Evolutionary conservation across 2,888 invertebrate genomes (phyloP).

Genomic region (Buathra laborator): DNA sequence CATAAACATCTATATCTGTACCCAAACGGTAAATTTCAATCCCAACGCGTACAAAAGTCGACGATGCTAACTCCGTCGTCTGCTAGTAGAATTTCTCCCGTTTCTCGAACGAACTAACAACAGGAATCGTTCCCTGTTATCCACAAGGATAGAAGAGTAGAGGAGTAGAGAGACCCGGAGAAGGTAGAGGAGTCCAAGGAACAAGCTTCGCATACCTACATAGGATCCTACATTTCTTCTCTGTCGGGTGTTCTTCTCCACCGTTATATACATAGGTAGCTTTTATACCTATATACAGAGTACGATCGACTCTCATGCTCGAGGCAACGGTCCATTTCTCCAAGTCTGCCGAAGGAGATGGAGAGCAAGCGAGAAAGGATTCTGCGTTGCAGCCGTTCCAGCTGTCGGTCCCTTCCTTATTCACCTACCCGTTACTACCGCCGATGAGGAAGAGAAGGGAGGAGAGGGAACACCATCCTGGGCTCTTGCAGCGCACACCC

Average conservation of each 20-base stretch:
- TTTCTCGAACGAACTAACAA: constrained; percentile 40
- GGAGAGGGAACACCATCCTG: constrained; percentile 9
- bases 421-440: constrained; percentile 31
- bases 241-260: constrained; percentile 28
- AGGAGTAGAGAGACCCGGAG: neutral
- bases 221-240: constrained; percentile 30
- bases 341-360: constrained; percentile 57
- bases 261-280: neutral
- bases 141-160: constrained; percentile 53
- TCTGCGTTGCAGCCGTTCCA: constrained; percentile 25
- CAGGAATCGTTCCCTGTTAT: constrained; percentile 51
- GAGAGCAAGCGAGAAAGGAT: constrained; percentile 1
- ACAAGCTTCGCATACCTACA: constrained; percentile 41
- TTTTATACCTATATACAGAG: constrained; percentile 14
- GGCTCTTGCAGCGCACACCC: neutral
- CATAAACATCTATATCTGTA: too few species aligned
- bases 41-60: constrained; percentile 74
- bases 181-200: neutral
- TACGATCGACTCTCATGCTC: constrained; percentile 54
- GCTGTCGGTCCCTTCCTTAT: constrained; percentile 33
- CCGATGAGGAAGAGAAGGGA: constrained; percentile 53
- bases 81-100: constrained; percentile 50
- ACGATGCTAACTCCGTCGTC: constrained; percentile 41
- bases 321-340: constrained; percentile 65
- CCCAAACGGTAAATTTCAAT: constrained; percentile 83